Base-by-base conservation (phyloP, 2,113 vertebrate genomes). In the Laticauda colubrina region DNA sequence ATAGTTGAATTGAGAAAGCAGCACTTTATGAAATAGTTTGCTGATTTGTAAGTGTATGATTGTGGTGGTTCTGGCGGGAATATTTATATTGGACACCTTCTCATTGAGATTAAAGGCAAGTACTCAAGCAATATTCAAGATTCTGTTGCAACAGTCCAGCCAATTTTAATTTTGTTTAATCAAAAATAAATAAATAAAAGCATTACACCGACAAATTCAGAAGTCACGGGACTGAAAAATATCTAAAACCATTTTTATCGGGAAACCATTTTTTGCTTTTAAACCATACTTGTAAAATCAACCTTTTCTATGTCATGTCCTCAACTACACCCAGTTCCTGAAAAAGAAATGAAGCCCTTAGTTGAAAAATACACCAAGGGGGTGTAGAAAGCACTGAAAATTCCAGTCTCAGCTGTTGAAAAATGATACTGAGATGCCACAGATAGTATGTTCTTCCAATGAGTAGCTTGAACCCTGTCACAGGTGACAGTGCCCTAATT, bases 401-500 rank as follows among this genome's bases (percentile, higher is more conserved):
- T 96, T 97, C 96, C 94, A 93, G 95, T 90, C 92, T 96, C 96
- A 97, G 97, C 97, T 98, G 96, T 96, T 0, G 93, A 95, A 97
- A 98, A 91, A 95, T 91, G 97, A 97, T 97, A 94, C 93, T 86
- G 91, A 88, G 93, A 94, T 94, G 61, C 56, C 1, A 12, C 23
- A 89, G 95, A 89, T 95, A 94, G 93, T 0, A 45, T 93, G n/a
- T 61, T 95, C 88, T 86, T 57, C 91, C 81, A 92, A 90, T 85
- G 90, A 96, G 96, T 91, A 96, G 95, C 92, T 56, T 85, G 92
- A 95, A 75, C 91, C 85, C 92, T 0, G 85, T 94, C 8, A 53
- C 94, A 96, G 97, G 95, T 97, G 97, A 89, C 97, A 95, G 95
- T 97, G 97, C 97, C 96, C 96, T 95, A 95, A 94, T 98, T 97